These are phyloP conservation scores for Girardia tigrina DNA, from an alignment of 2,888 invertebrate species.

Conservation along the genomic window DNA sequence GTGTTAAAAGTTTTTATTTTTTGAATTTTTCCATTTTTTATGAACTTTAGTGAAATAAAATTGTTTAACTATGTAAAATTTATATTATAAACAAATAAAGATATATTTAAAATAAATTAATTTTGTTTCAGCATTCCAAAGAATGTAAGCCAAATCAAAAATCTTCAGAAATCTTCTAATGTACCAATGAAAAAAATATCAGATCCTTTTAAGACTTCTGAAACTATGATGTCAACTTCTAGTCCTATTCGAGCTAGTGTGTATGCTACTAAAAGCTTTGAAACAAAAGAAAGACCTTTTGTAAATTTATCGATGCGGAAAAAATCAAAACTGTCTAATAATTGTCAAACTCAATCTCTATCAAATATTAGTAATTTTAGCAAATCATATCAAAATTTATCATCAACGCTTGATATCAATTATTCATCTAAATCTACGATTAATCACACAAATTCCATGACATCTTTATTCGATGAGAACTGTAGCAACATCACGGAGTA, in stretches of 20 bases:
- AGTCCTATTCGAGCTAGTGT: not conserved
- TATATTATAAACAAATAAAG: no score
- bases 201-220: not conserved
- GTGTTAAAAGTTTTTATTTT: no score
- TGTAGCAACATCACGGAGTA: not conserved
- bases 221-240: not conserved
- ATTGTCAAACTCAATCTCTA: no score
- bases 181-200: not conserved
- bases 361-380: constrained; percentile 1
- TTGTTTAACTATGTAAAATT: no score
- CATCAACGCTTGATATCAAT: not conserved
- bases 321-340: not conserved
- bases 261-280: not conserved
- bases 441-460: not conserved
- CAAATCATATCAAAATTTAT: constrained; percentile 9
- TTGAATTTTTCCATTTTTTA: no score
- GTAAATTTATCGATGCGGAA: not conserved
- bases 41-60: no score
- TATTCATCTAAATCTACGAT: not conserved
- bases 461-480: not conserved
- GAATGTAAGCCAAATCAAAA: not conserved
- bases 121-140: constrained; percentile 17
- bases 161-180: constrained; percentile 15
- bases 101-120: no score
- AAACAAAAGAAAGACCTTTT: not conserved